phyloP scores from a whole-genome alignment of 1,140 invertebrate species.

The Papilio polytes region DNA sequence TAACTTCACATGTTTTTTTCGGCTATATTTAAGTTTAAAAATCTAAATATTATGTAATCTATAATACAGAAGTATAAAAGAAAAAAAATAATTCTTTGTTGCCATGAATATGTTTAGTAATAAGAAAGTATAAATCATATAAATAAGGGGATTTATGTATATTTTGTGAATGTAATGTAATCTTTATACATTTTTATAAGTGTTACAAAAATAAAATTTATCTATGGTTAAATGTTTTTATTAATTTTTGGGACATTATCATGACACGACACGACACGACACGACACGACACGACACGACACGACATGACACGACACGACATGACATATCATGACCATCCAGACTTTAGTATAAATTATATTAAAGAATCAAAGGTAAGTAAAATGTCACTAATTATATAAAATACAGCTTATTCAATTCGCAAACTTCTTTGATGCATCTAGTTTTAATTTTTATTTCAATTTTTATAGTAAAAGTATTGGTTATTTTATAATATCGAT shows the following conservation, averaged over 20 bases:
- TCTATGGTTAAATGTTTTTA: background rate
- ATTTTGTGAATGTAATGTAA: background rate
- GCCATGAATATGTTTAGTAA: too few species aligned
- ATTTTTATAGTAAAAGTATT: too few species aligned
- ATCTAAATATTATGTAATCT: background rate
- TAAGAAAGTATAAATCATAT: background rate
- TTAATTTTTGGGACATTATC: background rate
- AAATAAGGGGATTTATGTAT: background rate
- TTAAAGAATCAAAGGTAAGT: slow-evolving; percentile 1
- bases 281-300: too few species aligned
- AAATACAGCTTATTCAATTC: background rate
- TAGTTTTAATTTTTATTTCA: too few species aligned
- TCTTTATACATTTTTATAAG: background rate
- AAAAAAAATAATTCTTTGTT: too few species aligned
- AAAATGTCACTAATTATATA: background rate
- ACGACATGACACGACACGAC: too few species aligned
- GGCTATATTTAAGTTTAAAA: too few species aligned
- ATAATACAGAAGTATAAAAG: background rate
- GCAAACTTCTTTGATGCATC: background rate
- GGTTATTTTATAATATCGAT: too few species aligned
- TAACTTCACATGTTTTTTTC: too few species aligned
- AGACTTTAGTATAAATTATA: background rate
- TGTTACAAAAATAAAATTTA: slow-evolving; percentile 1
- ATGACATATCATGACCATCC: background rate
- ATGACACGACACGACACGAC: too few species aligned